Percentiles rank a stretch among this genome's conserved stretches.
phyloP scores from a whole-genome alignment of 2,113 vertebrate species.

The Rhabdornis inornatus region DNA sequence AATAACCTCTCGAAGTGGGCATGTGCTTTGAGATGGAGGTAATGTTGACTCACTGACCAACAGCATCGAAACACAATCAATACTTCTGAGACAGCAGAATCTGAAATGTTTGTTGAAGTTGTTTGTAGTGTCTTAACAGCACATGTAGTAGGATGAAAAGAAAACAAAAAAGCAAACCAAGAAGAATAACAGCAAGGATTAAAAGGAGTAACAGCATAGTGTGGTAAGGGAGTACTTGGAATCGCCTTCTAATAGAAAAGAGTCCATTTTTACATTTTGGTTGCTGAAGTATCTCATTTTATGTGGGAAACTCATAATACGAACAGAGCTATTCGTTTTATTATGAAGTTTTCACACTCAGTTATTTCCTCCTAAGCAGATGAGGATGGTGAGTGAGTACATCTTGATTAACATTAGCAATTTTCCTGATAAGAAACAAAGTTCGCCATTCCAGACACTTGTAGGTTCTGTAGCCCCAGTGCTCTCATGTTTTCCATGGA shows the following conservation, averaged over 20 bases:
- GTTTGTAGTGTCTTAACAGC: background rate
- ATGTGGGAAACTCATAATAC: background rate
- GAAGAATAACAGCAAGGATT: too few relatives aligned
- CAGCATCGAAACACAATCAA: background rate
- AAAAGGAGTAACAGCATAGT: background rate
- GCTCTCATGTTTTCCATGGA: background rate
- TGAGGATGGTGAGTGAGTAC: background rate
- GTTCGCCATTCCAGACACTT: background rate
- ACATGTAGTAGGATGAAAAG: background rate
- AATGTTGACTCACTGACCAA: background rate
- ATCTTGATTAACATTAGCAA: background rate
- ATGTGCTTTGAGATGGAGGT: background rate
- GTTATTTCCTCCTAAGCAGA: background rate
- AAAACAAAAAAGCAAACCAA: background rate
- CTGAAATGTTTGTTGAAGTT: background rate
- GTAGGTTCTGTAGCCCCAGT: background rate
- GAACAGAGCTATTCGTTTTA: background rate
- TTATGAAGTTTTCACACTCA: background rate
- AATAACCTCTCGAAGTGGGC: background rate
- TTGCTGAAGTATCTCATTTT: background rate
- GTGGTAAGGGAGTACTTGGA: background rate
- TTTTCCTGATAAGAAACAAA: background rate
- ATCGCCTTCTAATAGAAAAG: background rate
- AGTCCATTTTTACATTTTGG: rapidly evolving
- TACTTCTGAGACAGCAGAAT: background rate